Conservation (phyloP, 2,888 invertebrate species). For the Ochropleura leucogaster region DNA sequence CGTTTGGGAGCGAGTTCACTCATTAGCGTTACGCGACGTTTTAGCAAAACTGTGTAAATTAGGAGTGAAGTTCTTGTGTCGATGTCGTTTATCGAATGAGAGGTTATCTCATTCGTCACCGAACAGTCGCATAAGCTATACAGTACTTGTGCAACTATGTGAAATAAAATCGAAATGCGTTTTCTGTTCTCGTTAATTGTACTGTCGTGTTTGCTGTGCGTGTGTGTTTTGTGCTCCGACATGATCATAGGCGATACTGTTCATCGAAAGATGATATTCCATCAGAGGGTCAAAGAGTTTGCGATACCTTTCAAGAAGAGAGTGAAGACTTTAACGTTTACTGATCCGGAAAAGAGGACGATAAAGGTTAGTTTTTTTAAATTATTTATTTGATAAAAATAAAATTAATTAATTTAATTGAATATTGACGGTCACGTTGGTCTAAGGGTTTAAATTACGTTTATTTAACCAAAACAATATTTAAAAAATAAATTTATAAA, state of each 20-base stretch:
- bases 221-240: conserved; percentile 77
- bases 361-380: conserved; percentile 79
- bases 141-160: conserved; percentile 68
- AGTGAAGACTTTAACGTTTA: conserved; percentile 81
- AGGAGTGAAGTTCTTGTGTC: conserved; percentile 70
- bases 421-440: not conserved
- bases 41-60: conserved; percentile 59
- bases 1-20: conserved; percentile 51
- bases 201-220: conserved; percentile 72
- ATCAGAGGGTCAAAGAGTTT: conserved; percentile 86
- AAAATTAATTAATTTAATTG: not conserved
- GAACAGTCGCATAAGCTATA: conserved; percentile 55
- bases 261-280: conserved; percentile 88
- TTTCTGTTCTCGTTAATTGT: conserved; percentile 74
- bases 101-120: conserved; percentile 77
- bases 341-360: conserved; percentile 83
- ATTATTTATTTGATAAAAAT: not conserved
- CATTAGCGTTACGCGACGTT: conserved; percentile 58
- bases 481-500: not conserved
- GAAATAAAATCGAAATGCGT: conserved; percentile 82
- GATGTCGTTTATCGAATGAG: conserved; percentile 62
- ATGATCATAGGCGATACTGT: conserved; percentile 88
- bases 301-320: conserved; percentile 88
- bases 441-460: not conserved
- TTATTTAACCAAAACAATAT: not conserved